phyloP scores from a whole-genome alignment of 1,140 invertebrate species.

The Tetragnatha versicolor region DNA sequence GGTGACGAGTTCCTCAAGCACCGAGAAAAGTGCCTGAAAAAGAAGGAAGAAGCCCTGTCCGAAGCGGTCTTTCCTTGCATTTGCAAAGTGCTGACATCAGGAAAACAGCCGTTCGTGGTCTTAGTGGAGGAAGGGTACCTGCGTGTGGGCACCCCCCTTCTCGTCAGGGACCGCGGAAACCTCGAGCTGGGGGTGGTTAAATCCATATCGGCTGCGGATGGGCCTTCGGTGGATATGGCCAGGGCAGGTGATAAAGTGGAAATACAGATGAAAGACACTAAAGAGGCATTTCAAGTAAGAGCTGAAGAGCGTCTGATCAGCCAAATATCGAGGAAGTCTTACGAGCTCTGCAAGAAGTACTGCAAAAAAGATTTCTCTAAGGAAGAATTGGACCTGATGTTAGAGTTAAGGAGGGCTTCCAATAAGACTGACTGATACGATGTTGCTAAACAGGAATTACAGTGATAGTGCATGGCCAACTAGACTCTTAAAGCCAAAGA shows the following conservation, averaged over 20 bases:
- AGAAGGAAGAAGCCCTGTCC: slow-evolving; percentile 94
- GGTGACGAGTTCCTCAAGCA: slow-evolving; percentile 97
- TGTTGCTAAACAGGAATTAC: too few species aligned
- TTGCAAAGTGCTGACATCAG: slow-evolving; percentile 87
- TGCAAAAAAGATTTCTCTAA: slow-evolving; percentile 97
- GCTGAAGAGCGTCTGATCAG: slow-evolving; percentile 93
- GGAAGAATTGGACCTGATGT: slow-evolving; percentile 96
- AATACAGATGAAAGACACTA: slow-evolving; percentile 96
- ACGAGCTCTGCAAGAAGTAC: slow-evolving; percentile 98
- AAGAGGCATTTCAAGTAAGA: slow-evolving; percentile 98
- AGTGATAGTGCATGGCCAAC: too few species aligned
- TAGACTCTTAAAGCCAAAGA: too few species aligned
- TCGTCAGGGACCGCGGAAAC: slow-evolving; percentile 93
- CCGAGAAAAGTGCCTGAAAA: slow-evolving; percentile 90
- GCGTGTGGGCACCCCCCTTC: slow-evolving; percentile 94
- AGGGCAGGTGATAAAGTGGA: slow-evolving; percentile 97
- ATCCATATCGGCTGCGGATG: slow-evolving; percentile 70
- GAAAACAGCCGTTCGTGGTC: slow-evolving; percentile 95
- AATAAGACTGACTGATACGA: too few species aligned
- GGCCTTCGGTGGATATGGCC: slow-evolving; percentile 80
- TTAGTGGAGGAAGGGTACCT: slow-evolving; percentile 95
- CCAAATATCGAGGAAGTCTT: slow-evolving; percentile 95
- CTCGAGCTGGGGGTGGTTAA: slow-evolving; percentile 93
- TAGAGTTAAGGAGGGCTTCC: slow-evolving; percentile 98
- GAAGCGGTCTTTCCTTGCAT: slow-evolving; percentile 99